Percentiles rank a stretch among this genome's conserved stretches.
These are phyloP conservation scores for Athripsodes cinereus DNA, from an alignment of 2,888 invertebrate species.

Conservation along the genomic window DNA sequence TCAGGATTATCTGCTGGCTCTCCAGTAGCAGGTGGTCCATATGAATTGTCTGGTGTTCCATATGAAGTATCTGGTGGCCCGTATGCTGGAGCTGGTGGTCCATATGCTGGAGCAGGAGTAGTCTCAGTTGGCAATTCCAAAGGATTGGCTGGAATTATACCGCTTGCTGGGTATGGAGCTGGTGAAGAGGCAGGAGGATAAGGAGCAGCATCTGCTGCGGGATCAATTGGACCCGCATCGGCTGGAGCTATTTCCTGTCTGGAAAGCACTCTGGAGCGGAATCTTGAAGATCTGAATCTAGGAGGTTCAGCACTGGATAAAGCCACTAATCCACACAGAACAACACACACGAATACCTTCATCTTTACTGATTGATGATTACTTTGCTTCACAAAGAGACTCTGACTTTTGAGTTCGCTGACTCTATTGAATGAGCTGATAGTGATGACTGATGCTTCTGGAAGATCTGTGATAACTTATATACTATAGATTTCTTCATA, in stretches of 20 bases:
- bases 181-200: conserved; percentile 29
- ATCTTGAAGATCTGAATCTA: conserved; percentile 10
- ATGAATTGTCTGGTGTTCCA: conserved; percentile 28
- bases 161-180: conserved; percentile 36
- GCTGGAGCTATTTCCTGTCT: conserved; percentile 21
- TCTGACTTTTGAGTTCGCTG: no score
- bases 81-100: conserved; percentile 26
- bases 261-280: conserved; percentile 17
- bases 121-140: conserved; percentile 40
- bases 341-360: conserved; percentile 19
- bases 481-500: conserved; percentile 3
- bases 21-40: conserved; percentile 12
- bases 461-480: not conserved
- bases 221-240: conserved; percentile 5
- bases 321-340: conserved; percentile 11
- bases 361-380: conserved; percentile 10
- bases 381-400: no score
- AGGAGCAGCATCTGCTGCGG: conserved; percentile 12
- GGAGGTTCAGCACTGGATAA: conserved; percentile 12
- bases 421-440: not conserved
- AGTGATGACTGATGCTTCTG: conserved; percentile 9
- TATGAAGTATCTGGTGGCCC: conserved; percentile 30
- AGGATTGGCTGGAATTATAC: conserved; percentile 42
- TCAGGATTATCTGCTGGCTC: conserved; percentile 3
- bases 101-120: conserved; percentile 25